Evolutionary conservation across 2,888 invertebrate species (phyloP), one percentile per base, ranked within the genome.

Genomic region (Hydraecia micacea): DNA sequence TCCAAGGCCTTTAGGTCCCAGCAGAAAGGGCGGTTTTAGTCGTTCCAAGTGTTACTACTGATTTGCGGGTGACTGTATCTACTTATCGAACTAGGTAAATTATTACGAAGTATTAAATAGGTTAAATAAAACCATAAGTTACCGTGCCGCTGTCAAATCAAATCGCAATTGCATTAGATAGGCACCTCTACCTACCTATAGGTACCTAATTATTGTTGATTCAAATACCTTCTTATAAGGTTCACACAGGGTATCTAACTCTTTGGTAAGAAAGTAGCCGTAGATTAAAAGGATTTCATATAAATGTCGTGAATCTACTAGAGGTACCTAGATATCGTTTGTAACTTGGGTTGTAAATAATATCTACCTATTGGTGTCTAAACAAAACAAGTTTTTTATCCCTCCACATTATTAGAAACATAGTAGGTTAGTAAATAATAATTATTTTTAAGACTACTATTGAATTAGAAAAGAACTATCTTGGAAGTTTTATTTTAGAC

Each of bases 91-190:
- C 4, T n/a, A n/a, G n/a, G n/a, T n/a, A 72, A 46, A 25, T 60
- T 42, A 67, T 4, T 72, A 69, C 4, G 18, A 7, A 42, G 32
- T 55, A 55, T 2, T 55, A 73, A 2, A 18, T 25, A n/a, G 42
- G 42, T 58, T 49, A 46, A 32, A 52, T 58, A 46, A n/a, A 69
- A 70, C 15, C 32, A 25, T 15, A 67, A 21, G 32, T 49, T 49
- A 21, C 42, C 36, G 55, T 58, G 13, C 1, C 58, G 32, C 32
- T 74, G 32, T 21, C 3, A 74, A 32, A 73, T 18, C n/a, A 75
- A 75, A 21, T 75, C 75, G 75, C 76, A 75, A 32, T 75, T 11
- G 76, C 75, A 60, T 32, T 75, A 36, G 36, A 9, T 69, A 42
- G 18, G 11, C 28, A 46, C 1, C 42, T 18, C 62, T 32, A 42